Base-by-base conservation (phyloP, 2,113 vertebrate species). In the Phyllostomus hastatus region DNA sequence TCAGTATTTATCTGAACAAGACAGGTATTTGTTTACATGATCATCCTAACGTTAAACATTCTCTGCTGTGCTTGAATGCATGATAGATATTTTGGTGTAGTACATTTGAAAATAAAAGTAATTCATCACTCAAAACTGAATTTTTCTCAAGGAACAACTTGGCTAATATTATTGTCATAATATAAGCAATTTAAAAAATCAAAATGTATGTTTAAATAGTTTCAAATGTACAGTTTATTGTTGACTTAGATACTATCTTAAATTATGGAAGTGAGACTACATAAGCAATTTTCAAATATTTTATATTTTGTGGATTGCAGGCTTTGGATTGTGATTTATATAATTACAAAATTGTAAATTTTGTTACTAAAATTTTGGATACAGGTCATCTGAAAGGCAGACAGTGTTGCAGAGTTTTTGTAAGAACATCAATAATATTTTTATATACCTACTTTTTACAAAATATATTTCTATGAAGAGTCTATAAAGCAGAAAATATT, bases 1-100 rank as follows among this genome's bases (percentile, higher is more conserved):
- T 96, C 99, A 99, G 98, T 99, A 99, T 98, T 98, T 98, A 97
- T 99, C 99, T 92, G 99, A 99, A 98, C 98, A 99, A 99, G 99
- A 99, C 99, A 99, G 99, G 99, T 99, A 99, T 98, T 97, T 92
- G 97, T n/a, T 41, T 43, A 93, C 88, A 64, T 70, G 69, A 54
- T 97, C 38, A 97, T 64, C 78, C 90, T 97, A 93, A 86, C 59
- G 15, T 7, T 90, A 41, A 79, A 22, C n/a, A 8, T 54, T 50
- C 94, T 95, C 96, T 93, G 3, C 59, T 80, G 38, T 95, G 2
- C 95, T 97, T 84, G 90, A 61, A 41, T 67, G n/a, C 28, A 19
- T 28, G 26, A 19, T 35, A 78, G 52, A 75, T 92, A 64, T 41
- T n/a, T 67, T 70, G 38, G 10, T 14, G 75, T 59, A 43, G 0